These are phyloP conservation scores for Cladorhizidae sp. DNA, from an alignment of 37 sponge, comb jelly and placozoan genomes.

Conservation along the genomic window DNA sequence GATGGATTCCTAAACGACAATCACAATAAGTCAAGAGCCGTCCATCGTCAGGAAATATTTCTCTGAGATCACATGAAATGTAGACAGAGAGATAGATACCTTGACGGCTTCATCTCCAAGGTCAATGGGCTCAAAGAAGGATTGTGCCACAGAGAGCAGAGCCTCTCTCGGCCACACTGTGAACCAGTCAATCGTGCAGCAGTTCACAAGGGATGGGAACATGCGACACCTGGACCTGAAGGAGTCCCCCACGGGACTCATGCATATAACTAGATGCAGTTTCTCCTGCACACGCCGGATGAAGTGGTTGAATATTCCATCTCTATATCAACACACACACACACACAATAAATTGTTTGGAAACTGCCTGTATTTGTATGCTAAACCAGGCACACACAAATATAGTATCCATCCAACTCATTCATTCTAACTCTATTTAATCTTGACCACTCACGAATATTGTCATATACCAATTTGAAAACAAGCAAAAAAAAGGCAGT, in stretches of 20 bases:
- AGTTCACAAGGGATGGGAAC: constrained; percentile 99
- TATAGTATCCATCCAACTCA: too few relatives aligned
- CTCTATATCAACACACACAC: constrained; percentile 40
- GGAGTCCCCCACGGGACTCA: constrained; percentile 99
- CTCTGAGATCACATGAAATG: constrained; percentile 4
- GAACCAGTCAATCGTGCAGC: constrained; percentile 99
- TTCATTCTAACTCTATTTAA: too few relatives aligned
- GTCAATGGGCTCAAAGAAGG: constrained; percentile 94
- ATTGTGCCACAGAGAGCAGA: constrained; percentile 91
- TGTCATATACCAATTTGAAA: too few relatives aligned
- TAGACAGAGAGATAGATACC: constrained; percentile 51
- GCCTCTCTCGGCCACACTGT: constrained; percentile 98
- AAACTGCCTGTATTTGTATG: too few relatives aligned
- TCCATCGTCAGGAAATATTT: not conserved
- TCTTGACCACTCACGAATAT: too few relatives aligned
- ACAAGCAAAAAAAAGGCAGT: too few relatives aligned
- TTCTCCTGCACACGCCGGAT: constrained; percentile 88
- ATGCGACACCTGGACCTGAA: constrained; percentile 94
- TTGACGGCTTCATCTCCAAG: constrained; percentile 88
- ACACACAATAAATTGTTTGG: too few relatives aligned
- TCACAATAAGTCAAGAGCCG: not conserved
- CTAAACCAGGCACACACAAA: too few relatives aligned
- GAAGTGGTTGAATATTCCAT: constrained; percentile 95
- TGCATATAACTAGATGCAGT: constrained; percentile 98
- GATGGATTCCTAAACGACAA: constrained; percentile 50